Evolutionary conservation across 2,113 vertebrate species (phyloP).

Genomic region (Numenius arquata): DNA sequence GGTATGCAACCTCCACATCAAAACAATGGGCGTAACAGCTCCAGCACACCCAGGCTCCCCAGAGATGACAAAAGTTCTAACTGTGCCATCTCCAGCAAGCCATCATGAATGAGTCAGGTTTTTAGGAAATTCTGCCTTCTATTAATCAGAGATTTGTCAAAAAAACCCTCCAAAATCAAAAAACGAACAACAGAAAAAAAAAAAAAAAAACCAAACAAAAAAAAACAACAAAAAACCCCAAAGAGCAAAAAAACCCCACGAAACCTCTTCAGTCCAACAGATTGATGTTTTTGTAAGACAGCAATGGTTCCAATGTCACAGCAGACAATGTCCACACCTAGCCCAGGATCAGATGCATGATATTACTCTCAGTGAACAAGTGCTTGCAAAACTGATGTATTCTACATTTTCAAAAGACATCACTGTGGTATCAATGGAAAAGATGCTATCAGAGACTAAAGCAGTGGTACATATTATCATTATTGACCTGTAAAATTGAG

Average conservation of each 20-base stretch:
- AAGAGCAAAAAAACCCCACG: fast-evolving
- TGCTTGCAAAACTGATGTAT: not conserved
- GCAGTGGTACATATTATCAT: not conserved
- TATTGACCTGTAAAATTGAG: not conserved
- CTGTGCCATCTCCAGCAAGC: not conserved
- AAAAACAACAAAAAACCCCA: not conserved
- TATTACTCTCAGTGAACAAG: not conserved
- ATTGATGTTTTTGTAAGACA: not conserved
- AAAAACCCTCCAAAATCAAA: not conserved
- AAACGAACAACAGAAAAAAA: not conserved
- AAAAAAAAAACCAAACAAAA: not conserved
- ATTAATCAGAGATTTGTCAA: not conserved
- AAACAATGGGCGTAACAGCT: not conserved
- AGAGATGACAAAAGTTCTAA: not conserved
- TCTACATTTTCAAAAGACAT: not conserved
- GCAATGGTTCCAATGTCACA: not conserved
- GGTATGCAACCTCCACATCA: not conserved
- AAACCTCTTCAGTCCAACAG: not conserved
- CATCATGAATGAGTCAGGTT: not conserved
- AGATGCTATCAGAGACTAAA: not conserved
- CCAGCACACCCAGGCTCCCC: not conserved
- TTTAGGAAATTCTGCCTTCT: not conserved
- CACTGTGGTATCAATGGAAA: not conserved
- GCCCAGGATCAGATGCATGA: not conserved
- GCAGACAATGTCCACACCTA: not conserved